Evolutionary conservation across 2,113 vertebrate species (phyloP).

Genomic region (Podarcis muralis): DNA sequence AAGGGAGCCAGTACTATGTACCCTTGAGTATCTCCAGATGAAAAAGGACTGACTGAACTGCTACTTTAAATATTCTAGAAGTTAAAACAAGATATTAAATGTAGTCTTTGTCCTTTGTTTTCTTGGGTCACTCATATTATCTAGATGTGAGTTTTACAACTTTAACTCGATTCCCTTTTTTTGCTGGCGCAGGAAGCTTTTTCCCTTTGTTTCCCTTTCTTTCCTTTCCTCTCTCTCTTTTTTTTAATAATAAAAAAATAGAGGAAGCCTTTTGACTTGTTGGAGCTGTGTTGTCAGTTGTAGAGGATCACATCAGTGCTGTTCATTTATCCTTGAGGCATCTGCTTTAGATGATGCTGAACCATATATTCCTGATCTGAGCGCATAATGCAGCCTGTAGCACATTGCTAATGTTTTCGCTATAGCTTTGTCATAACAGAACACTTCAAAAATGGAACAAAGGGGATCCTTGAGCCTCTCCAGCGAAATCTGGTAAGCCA

Average conservation of each 20-base stretch:
- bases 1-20: too few relatives aligned
- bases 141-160: not conserved
- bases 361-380: conserved; percentile 11
- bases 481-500: not conserved
- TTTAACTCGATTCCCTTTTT: not conserved
- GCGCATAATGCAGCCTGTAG: conserved; percentile 6
- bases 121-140: not conserved
- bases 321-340: not conserved
- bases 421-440: conserved; percentile 18
- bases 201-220: not conserved
- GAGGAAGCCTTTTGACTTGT: not conserved
- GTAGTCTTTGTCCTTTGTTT: not conserved
- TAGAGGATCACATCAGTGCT: not conserved
- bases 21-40: too few relatives aligned
- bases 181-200: not conserved
- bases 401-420: conserved; percentile 21
- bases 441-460: not conserved
- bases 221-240: not conserved
- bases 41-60: not conserved
- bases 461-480: not conserved
- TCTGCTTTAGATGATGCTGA: conserved; percentile 27
- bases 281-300: not conserved
- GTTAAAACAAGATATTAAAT: not conserved
- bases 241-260: not conserved
- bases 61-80: not conserved